Percentiles rank a stretch among this genome's conserved stretches.
phyloP scores from a whole-genome alignment of 2,888 invertebrate species.

The Acronicta leporina region DNA sequence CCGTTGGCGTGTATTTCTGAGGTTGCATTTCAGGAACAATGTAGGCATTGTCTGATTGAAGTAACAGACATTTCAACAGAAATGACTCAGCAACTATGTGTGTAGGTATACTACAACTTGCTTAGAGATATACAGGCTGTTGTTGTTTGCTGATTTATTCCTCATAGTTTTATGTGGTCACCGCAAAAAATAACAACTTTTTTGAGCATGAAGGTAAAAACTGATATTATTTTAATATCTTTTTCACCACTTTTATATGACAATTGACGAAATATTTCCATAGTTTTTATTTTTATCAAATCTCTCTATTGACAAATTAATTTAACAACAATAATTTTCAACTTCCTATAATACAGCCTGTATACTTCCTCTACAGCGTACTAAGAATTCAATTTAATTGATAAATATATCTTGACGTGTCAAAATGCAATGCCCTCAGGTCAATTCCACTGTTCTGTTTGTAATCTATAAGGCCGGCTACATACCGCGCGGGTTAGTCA shows the following conservation, averaged over 20 bases:
- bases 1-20: slow-evolving; percentile 12
- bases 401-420: slow-evolving; percentile 49
- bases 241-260: too few species aligned
- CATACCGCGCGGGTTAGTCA: slow-evolving; percentile 41
- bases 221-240: too few species aligned
- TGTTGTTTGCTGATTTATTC: neutral
- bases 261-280: too few species aligned
- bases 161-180: neutral
- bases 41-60: slow-evolving; percentile 11
- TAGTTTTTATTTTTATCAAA: too few species aligned
- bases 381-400: slow-evolving; percentile 40
- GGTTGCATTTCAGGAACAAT: slow-evolving; percentile 41
- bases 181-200: neutral
- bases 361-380: slow-evolving; percentile 37
- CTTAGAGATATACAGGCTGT: slow-evolving; percentile 12
- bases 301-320: too few species aligned
- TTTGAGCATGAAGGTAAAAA: too few species aligned
- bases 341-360: neutral
- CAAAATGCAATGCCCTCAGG: slow-evolving; percentile 53
- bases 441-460: slow-evolving; percentile 37
- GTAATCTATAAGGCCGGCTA: slow-evolving; percentile 38
- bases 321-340: too few species aligned
- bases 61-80: slow-evolving; percentile 35
- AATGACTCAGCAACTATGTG: slow-evolving; percentile 41
- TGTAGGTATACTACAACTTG: slow-evolving; percentile 11